Evolutionary conservation across 64 coral and sea anemone species (phyloP), one percentile per base, ranked within the genome.

Genomic region (Montipora capricornis): DNA sequence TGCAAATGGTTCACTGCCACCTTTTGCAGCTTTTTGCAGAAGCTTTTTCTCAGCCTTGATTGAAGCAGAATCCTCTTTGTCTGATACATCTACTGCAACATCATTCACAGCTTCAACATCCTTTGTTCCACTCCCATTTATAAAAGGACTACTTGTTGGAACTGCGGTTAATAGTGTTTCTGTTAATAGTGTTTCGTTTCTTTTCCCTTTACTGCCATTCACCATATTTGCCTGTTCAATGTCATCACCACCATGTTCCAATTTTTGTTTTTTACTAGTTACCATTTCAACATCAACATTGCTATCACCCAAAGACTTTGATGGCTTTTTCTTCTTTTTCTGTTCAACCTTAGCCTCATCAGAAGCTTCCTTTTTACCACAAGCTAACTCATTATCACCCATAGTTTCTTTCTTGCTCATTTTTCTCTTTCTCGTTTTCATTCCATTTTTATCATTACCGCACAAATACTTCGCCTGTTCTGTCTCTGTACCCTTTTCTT

Each of bases 1-100:
- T 11, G 92, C 95, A 94, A 96, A 96, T 62, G 92, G 81, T 15
- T 80, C 47, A 5, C 51, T 45, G 5, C 19, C 58, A 20, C 5
- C 14, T n/a, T 29, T 74, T 81, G 45, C 29, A 20, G 48, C 16
- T 44, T 50, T 80, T 80, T 5, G 58, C 64, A 69, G 57, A 68
- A 14, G 62, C 44, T 74, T 80, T 4, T 80, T 87, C 44, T 74
- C 22, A 5, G 58, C 19, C 19, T 17, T 79, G 4, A 4, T 37
- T 64, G 52, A 92, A 2, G 20, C 3, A 73, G 16, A 80, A 64
- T 85, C 52, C 5, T 60, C 0, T 10, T 50, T 82, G 8, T 80
- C 47, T 44, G 84, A 44, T 12, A 15, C 47, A 19, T 11, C 29
- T 59, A 5, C 17, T 17, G 85, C 49, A 10, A 15, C 61, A 20